Percentiles rank a stretch among this genome's conserved stretches.
Evolutionary conservation across 1,140 invertebrate species (phyloP).

Genomic region (Lucilia sericata): DNA sequence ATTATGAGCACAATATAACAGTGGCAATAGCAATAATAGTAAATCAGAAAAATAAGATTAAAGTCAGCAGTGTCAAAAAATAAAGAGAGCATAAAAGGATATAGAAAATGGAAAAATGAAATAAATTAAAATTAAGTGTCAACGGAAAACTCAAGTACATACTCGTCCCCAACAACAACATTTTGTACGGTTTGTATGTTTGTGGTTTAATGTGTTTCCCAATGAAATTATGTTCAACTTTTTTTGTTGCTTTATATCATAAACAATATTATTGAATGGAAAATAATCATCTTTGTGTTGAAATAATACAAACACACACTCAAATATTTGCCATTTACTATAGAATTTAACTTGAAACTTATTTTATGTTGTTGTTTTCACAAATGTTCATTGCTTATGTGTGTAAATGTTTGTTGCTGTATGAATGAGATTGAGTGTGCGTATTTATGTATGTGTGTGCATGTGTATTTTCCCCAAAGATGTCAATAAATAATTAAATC

Average conservation of each 20-base stretch:
- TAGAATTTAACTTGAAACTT: not conserved
- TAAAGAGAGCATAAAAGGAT: not conserved
- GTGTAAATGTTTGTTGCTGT: not conserved
- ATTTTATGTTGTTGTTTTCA: not conserved
- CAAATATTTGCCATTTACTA: not conserved
- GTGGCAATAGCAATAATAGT: too few relatives aligned
- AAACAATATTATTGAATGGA: not conserved
- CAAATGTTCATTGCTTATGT: not conserved
- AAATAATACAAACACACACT: not conserved
- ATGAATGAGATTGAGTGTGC: not conserved
- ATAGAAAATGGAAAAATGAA: not conserved
- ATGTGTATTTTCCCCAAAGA: not conserved
- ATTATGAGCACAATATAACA: too few relatives aligned
- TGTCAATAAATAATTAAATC: constrained; percentile 21
- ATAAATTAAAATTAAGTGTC: constrained; percentile 8
- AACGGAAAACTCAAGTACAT: not conserved
- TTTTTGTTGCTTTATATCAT: not conserved
- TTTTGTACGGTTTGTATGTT: not conserved
- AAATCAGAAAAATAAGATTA: too few relatives aligned
- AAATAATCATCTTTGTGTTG: not conserved
- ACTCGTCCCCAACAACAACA: not conserved
- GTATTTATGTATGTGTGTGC: not conserved
- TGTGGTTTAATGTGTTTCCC: not conserved
- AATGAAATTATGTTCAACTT: not conserved
- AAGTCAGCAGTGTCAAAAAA: too few relatives aligned